A percentile compares a stretch with the other conserved stretches of the same genome.
These are phyloP conservation scores for Uropsilus gracilis DNA, from an alignment of 2,113 vertebrate genomes.

Conservation along the genomic window DNA sequence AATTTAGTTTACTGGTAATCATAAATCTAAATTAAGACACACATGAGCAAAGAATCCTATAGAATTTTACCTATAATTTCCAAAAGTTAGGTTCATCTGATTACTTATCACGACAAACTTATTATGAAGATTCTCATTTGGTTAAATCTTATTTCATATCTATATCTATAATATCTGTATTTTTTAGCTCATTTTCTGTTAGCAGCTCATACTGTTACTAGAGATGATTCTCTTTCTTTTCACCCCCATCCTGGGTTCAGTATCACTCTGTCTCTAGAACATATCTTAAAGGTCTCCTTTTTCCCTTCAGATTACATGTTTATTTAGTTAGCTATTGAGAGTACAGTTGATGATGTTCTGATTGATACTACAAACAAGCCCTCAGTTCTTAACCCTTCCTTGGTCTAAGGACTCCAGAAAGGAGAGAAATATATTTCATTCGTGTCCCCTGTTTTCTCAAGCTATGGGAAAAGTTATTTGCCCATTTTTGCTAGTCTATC, in stretches of 20 bases:
- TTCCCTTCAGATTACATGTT: neutral
- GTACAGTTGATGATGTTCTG: too few species aligned
- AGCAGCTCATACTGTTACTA: neutral
- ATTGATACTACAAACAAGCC: neutral
- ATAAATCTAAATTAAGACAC: neutral
- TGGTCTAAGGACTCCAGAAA: neutral
- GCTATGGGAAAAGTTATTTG: neutral
- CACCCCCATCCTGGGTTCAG: neutral
- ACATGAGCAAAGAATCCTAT: neutral
- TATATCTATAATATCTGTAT: neutral
- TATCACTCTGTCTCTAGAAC: neutral
- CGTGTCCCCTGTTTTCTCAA: neutral
- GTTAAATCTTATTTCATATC: neutral
- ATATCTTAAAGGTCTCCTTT: too few species aligned
- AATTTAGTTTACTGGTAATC: neutral
- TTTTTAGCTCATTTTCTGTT: neutral
- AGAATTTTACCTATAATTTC: neutral
- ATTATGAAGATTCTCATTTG: neutral
- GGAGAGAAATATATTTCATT: neutral
- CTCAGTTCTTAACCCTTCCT: neutral
- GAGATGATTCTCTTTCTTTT: neutral
- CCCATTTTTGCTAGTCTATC: neutral
- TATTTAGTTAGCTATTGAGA: neutral
- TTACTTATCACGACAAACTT: neutral
- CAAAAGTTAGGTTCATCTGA: neutral